phyloP scores from a whole-genome alignment of 2,113 vertebrate genomes.

The Scalopus aquaticus region DNA sequence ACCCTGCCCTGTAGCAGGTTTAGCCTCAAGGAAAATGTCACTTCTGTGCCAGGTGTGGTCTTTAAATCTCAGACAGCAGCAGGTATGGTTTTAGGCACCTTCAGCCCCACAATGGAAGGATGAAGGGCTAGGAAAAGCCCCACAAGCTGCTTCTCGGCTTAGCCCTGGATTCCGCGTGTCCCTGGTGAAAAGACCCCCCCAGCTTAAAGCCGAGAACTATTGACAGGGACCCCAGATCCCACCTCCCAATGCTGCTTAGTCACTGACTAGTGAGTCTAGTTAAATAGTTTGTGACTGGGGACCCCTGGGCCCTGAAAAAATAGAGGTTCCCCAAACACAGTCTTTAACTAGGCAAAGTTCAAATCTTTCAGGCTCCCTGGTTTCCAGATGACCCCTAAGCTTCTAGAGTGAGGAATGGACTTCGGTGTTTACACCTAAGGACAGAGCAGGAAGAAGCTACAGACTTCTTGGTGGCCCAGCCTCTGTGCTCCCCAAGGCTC shows the following conservation, averaged over 20 bases:
- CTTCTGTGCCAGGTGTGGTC: neutral
- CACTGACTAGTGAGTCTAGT: neutral
- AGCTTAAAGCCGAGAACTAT: neutral
- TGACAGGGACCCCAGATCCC: neutral
- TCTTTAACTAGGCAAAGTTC: neutral
- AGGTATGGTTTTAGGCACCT: neutral
- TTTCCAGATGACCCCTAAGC: neutral
- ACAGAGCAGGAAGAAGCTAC: neutral
- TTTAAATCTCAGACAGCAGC: neutral
- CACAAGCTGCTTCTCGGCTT: too few relatives aligned
- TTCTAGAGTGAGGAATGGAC: neutral
- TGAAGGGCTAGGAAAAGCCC: neutral
- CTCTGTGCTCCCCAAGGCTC: neutral
- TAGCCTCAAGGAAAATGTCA: neutral
- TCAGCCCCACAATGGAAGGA: neutral
- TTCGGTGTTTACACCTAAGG: neutral
- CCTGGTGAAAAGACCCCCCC: neutral
- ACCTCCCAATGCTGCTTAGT: neutral
- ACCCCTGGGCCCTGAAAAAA: neutral
- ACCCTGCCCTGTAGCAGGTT: too few relatives aligned
- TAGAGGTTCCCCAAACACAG: neutral
- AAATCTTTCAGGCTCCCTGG: too few relatives aligned
- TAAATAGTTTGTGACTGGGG: neutral
- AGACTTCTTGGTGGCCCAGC: neutral
- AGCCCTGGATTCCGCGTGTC: rapidly evolving